phyloP scores from a whole-genome alignment of 2,113 vertebrate genomes.

The Pterocles orientalis region DNA sequence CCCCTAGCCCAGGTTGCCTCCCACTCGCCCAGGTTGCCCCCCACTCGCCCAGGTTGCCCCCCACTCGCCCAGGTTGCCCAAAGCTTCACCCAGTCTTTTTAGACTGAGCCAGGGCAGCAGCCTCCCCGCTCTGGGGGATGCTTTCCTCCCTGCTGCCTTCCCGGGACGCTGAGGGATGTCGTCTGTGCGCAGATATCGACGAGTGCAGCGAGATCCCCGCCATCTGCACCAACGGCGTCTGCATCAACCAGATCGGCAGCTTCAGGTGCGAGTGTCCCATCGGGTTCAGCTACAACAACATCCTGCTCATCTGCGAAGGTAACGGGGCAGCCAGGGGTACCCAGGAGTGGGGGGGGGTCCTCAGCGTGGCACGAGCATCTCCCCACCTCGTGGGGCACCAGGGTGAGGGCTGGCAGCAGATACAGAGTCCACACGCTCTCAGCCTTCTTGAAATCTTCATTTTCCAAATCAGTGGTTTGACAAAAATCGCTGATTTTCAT shows the following conservation, averaged over 20 bases:
- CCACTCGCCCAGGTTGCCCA: too few species aligned
- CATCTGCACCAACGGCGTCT: slow-evolving; percentile 88
- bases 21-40: too few species aligned
- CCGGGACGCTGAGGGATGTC: neutral
- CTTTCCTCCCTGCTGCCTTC: neutral
- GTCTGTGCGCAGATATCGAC: slow-evolving; percentile 83
- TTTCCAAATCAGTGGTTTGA: fast-evolving
- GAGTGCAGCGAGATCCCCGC: slow-evolving; percentile 91
- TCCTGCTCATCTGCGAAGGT: slow-evolving; percentile 93
- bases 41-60: too few species aligned
- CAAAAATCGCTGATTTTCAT: neutral
- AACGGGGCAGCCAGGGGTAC: neutral
- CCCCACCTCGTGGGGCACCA: neutral
- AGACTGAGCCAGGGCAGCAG: neutral
- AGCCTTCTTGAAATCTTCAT: neutral
- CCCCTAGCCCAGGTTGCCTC: too few species aligned
- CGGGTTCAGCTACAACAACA: slow-evolving; percentile 92
- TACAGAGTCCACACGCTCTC: neutral
- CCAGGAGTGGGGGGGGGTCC: neutral
- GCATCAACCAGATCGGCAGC: slow-evolving; percentile 94
- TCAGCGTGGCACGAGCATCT: neutral
- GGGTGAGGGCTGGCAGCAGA: neutral
- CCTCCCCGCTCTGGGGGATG: neutral
- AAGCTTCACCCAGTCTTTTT: neutral
- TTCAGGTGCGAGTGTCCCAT: slow-evolving; percentile 93